Evolutionary conservation across 1,140 invertebrate species (phyloP).

Genomic region (Nephotettix cincticeps): DNA sequence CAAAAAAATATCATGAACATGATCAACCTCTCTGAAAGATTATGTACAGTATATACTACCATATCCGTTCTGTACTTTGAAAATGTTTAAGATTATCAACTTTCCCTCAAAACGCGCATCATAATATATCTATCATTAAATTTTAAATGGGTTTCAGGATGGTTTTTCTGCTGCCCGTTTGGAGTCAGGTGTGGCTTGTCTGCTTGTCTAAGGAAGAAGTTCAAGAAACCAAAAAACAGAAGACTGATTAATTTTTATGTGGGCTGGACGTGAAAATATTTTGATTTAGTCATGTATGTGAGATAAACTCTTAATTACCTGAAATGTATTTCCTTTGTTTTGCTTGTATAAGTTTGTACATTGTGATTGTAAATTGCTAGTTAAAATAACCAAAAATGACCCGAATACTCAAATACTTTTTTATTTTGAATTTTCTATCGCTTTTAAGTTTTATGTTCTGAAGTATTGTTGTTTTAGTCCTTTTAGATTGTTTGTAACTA

Average conservation of each 20-base stretch:
- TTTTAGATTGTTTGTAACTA: too few species aligned
- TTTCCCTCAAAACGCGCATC: neutral
- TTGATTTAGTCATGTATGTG: too few species aligned
- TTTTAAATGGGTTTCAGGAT: neutral
- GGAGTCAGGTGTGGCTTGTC: neutral
- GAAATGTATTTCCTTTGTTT: too few species aligned
- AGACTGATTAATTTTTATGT: constrained; percentile 6
- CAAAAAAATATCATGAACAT: neutral
- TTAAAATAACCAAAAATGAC: too few species aligned
- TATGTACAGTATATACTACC: neutral
- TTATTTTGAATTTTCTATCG: too few species aligned
- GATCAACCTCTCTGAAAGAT: neutral
- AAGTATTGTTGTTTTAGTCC: too few species aligned
- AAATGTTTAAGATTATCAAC: neutral
- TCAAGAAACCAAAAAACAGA: neutral
- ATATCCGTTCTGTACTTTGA: neutral
- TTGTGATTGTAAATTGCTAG: too few species aligned
- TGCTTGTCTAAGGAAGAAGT: neutral
- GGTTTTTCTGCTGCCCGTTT: neutral
- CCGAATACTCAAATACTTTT: too few species aligned
- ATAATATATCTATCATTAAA: neutral
- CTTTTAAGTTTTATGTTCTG: too few species aligned
- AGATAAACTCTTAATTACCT: too few species aligned
- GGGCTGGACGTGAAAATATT: too few species aligned
- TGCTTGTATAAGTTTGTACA: too few species aligned